These are phyloP conservation scores for Papilio machaon DNA, from an alignment of 1,140 invertebrate genomes.

Conservation along the genomic window DNA sequence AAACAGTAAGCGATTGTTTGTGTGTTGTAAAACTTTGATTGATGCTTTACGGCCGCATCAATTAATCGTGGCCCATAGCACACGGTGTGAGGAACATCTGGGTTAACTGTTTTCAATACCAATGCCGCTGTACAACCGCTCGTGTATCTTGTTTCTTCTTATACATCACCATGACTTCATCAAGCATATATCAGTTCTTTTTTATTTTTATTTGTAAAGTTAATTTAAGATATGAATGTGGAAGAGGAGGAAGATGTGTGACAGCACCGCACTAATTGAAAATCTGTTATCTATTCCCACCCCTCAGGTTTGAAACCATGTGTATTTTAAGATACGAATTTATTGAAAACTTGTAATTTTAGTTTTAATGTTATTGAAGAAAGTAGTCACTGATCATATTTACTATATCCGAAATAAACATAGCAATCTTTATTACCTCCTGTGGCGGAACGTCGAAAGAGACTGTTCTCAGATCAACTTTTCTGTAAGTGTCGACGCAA, in stretches of 20 bases:
- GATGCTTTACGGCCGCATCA: slow-evolving; percentile 72
- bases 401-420: not conserved
- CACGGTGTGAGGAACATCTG: slow-evolving; percentile 57
- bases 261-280: not conserved
- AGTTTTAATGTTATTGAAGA: no score
- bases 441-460: slow-evolving; percentile 84
- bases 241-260: not conserved
- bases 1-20: slow-evolving; percentile 68
- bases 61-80: slow-evolving; percentile 60
- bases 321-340: no score
- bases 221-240: not conserved
- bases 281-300: not conserved
- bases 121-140: slow-evolving; percentile 55
- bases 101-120: slow-evolving; percentile 76
- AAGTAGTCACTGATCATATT: no score
- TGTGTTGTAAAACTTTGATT: slow-evolving; percentile 75
- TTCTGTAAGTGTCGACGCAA: slow-evolving; percentile 95
- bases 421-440: slow-evolving; percentile 63
- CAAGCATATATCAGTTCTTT: slow-evolving; percentile 47
- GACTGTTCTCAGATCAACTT: slow-evolving; percentile 91
- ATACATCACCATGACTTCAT: not conserved
- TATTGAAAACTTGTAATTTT: no score
- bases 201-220: slow-evolving; percentile 12
- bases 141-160: slow-evolving; percentile 42
- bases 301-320: not conserved